Evolutionary conservation across 2,797 vertebrate genomes (phyloP), one percentile per base, ranked within the genome.

Genomic region (Catamblyrhynchus diadema): DNA sequence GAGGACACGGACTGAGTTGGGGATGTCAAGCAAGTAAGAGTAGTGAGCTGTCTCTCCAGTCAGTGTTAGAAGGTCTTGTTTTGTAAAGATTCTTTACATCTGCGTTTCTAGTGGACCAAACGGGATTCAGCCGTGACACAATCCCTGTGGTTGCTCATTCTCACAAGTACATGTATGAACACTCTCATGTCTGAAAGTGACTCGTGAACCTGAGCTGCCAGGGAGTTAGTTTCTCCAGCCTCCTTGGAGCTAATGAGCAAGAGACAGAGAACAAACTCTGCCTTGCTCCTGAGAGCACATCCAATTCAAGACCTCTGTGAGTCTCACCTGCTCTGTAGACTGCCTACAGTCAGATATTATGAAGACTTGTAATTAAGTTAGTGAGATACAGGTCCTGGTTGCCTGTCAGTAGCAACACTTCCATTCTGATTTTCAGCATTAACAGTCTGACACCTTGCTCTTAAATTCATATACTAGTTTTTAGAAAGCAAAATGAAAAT

Each of bases 131-230:
- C 25, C 47, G 14, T 47, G 23, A 25, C 24, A 9, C 8, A 48
- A 48, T 48, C 47, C 15, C 25, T 48, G 47, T 48, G 47, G 9
- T 48, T 48, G 15, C 47, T 27, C 47, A 27, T 48, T 48, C 25
- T 48, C 47, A 65, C 2, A 0, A 15, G 11, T 6, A 18, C 0
- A 0, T 42, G 6, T 27, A 35, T 62, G 42, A 82, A 21, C 25
- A 4, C 0, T 37, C 15, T 27, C 24, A 18, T 3, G 33, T 3
- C 14, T 45, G 33, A 35, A 65, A n/a, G 35, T 10, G 15, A 35
- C 45, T 39, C 5, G 1, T 1, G 6, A 80, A 33, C n/a, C 16
- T 62, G 28, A 62, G 18, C 30, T 66, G 25, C 15, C 41, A 53
- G 32, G 33, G 60, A 35, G 8, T 7, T 37, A 4, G 9, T 67